Base-by-base conservation (phyloP, 2,113 vertebrate species). In the Thomomys bottae region DNA sequence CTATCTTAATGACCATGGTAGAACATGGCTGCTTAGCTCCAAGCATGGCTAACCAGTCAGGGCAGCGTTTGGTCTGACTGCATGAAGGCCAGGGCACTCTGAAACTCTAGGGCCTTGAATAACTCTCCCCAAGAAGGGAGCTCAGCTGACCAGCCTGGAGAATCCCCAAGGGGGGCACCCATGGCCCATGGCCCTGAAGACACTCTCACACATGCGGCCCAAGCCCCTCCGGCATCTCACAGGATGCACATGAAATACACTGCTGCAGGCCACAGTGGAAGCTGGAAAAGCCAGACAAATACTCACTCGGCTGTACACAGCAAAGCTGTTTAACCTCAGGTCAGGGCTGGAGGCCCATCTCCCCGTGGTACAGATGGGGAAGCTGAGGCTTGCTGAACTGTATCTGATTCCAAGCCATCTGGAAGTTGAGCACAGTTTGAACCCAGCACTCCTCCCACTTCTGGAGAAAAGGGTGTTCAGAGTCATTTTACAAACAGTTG, bases 241-340 rank as follows among this genome's bases (percentile, higher is more conserved):
- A n/a, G 64, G 49, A 57, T 17, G 28, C 36, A 40, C 21, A 36
- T 30, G 45, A 34, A 40, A 42, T 4, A 49, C 66, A 32, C 8
- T 15, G 2, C 10, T 1, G 2, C 8, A 4, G 20, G 24, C 28
- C 1, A 1, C 15, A 0, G 0, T 8, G 24, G 36, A 59, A 30
- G 30, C 8, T 6, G 7, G 36, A 1, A 17, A 64, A 54, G 32
- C 30, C 9, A 21, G 49, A 18, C 49, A 12, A 4, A 14, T 30
- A 5, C 14, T 26, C 59, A 5, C 14, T 26, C 59, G 18, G 14
- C 34, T 34, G 67, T 9, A 3, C 30, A 36, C 23, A 21, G 42
- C 0, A 0, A 83, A 42, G 64, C 28, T 71, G 42, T 76, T 71
- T 8, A 49, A 49, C 45, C 45, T 49, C 45, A 49, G 45, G 45